A percentile compares a stretch with the other conserved stretches of the same genome.
Conservation (phyloP, 2,888 invertebrate genomes). For the Acholoe squamosa region DNA sequence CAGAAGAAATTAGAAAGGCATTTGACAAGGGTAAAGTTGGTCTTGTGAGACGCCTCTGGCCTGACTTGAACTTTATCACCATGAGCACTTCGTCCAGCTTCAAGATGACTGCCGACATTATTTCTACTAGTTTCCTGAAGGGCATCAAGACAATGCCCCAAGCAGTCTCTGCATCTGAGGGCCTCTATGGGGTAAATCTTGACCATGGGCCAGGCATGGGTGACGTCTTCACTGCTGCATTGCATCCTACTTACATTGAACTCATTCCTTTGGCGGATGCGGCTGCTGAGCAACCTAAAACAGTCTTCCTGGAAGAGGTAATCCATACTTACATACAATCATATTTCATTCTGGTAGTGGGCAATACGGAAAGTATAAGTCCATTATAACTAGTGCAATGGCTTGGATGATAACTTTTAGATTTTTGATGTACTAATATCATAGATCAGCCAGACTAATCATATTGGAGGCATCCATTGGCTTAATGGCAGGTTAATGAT, state of each 20-base stretch:
- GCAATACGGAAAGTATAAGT: no score
- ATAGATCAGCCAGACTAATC: no score
- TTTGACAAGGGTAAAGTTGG: background rate
- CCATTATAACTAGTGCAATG: no score
- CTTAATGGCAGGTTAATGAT: no score
- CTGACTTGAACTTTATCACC: slow-evolving; percentile 5
- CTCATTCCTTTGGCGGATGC: background rate
- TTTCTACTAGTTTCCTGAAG: background rate
- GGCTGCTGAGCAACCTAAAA: background rate
- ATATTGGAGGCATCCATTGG: no score
- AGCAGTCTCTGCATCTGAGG: background rate
- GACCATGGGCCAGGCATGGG: background rate
- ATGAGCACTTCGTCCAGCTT: background rate
- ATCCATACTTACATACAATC: no score
- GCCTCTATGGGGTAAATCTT: background rate
- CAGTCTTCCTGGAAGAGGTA: slow-evolving; percentile 11
- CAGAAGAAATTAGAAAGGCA: background rate
- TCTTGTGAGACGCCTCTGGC: slow-evolving; percentile 22
- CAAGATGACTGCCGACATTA: background rate
- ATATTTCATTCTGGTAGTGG: no score
- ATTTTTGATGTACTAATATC: no score
- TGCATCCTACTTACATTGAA: background rate
- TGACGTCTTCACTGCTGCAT: background rate
- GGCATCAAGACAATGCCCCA: background rate
- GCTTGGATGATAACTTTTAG: no score